Conservation (phyloP, 2,888 invertebrate species). For the Cataglyphis cursor region DNA sequence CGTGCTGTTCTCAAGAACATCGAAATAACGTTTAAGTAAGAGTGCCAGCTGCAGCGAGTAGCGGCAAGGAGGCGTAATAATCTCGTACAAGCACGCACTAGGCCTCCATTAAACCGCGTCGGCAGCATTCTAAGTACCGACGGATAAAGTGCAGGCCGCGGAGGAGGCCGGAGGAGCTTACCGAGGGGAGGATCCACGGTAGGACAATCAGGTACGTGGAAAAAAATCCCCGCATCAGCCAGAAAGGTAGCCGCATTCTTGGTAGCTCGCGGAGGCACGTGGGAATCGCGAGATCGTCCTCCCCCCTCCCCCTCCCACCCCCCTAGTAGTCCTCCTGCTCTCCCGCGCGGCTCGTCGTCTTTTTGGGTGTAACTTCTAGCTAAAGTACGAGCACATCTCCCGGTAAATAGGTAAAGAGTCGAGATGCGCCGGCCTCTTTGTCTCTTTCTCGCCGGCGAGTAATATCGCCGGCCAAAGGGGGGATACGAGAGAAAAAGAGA, state of each 20-base stretch:
- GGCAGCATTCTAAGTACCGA: constrained; percentile 59
- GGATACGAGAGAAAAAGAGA: constrained; percentile 7
- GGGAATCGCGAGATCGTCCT: constrained; percentile 81
- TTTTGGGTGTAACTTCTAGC: constrained; percentile 56
- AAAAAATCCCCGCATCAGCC: constrained; percentile 67
- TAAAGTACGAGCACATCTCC: constrained; percentile 78
- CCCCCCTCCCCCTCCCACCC: constrained; percentile 21
- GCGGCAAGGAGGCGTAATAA: constrained; percentile 63
- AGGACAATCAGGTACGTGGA: constrained; percentile 76
- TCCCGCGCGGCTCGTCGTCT: constrained; percentile 32
- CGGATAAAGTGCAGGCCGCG: constrained; percentile 61
- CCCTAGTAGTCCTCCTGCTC: constrained; percentile 2
- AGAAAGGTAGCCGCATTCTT: constrained; percentile 76
- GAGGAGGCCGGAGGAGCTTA: constrained; percentile 30
- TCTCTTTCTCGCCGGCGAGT: constrained; percentile 61
- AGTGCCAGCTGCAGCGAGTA: constrained; percentile 54
- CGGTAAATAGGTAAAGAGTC: constrained; percentile 83
- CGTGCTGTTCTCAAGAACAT: constrained; percentile 47
- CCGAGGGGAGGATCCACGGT: constrained; percentile 55
- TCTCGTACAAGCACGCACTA: constrained; percentile 70
- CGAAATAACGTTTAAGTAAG: constrained; percentile 62
- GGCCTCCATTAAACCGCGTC: constrained; percentile 69
- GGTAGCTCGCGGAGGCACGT: constrained; percentile 78
- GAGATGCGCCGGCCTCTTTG: constrained; percentile 58
- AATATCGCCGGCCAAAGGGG: constrained; percentile 24